These are phyloP conservation scores for Eretmodus cyanostictus DNA, from an alignment of 2,113 vertebrate species.

Conservation along the genomic window DNA sequence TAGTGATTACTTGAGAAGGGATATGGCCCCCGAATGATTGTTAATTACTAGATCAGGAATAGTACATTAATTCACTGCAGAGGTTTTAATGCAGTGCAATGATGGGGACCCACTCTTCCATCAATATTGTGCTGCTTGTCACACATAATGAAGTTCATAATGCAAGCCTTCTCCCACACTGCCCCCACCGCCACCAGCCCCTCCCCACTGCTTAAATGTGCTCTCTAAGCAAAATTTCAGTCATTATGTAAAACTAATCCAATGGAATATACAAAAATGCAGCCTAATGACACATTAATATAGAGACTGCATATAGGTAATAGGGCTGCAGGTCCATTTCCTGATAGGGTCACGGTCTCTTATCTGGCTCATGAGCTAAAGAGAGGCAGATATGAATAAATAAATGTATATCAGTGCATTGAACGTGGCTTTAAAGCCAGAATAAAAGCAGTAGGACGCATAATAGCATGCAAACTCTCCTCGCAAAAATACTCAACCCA, in stretches of 20 bases:
- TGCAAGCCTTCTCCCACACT: conserved; percentile 7
- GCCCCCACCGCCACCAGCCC: neutral
- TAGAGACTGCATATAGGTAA: neutral
- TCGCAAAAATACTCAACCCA: neutral
- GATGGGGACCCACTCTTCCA: conserved; percentile 46
- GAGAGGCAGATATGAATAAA: conserved; percentile 1
- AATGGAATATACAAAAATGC: conserved; percentile 39
- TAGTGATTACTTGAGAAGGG: conserved; percentile 68
- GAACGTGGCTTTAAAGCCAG: neutral
- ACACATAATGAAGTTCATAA: conserved; percentile 59
- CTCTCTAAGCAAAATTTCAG: conserved; percentile 48
- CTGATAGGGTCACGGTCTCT: neutral
- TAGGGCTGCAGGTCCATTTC: neutral
- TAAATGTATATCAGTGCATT: conserved; percentile 3
- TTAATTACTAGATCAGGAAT: conserved; percentile 69
- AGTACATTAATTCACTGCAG: conserved; percentile 59
- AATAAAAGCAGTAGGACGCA: neutral
- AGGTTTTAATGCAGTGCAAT: conserved; percentile 56
- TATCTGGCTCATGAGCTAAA: neutral
- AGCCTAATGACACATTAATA: conserved; percentile 44
- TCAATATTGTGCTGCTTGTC: conserved; percentile 62
- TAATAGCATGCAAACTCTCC: neutral
- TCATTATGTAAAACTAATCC: conserved; percentile 61
- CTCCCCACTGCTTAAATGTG: conserved; percentile 35
- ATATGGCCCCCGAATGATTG: conserved; percentile 61